Evolutionary conservation across 1,140 invertebrate genomes (phyloP), one percentile per base, ranked within the genome.

Genomic region (Caerostris extrusa): DNA sequence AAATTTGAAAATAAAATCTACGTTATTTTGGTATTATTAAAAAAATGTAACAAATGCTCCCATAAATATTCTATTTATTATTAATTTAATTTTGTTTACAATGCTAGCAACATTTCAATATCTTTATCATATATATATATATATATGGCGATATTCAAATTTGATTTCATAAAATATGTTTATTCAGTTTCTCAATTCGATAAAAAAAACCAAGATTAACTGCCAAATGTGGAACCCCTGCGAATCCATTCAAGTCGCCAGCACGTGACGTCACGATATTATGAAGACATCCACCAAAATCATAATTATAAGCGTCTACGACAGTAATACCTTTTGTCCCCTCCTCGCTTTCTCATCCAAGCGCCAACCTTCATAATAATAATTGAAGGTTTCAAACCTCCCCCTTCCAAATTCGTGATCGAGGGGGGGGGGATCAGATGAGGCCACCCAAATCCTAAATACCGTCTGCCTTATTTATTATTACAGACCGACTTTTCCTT

Each of bases 211-310:
- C 34, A 34, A 34, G 88, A 77, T 82, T 7, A 58, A 0, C 6
- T 50, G 90, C 90, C 90, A 92, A 91, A 67, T 12, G 17, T 12
- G 81, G 90, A 12, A 85, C 5, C 3, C 77, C 57, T 12, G 34
- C 7, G 0, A n/a, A 0, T 53, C 60, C 86, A 34, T 50, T 56
- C 58, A 19, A 50, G 56, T 60, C 19, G 6, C 10, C 57, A 17
- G 19, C 50, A 19, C 77, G 81, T 92, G 90, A 92, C 90, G 90
- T 92, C 90, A 92, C 90, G 90, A 64, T 55, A 60, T 92, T 92
- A 92, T 92, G 90, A 92, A 92, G 90, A 92, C 90, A 81, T 92
- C 90, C 58, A 92, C 81, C 77, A 85, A 83, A 85, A 92, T 64
- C 90, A 81, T 92, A 92, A 92, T 92, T 92, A 85, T 77, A 92